Evolutionary conservation across 2,113 vertebrate species (phyloP).

Genomic region (Cyrtonyx montezumae): DNA sequence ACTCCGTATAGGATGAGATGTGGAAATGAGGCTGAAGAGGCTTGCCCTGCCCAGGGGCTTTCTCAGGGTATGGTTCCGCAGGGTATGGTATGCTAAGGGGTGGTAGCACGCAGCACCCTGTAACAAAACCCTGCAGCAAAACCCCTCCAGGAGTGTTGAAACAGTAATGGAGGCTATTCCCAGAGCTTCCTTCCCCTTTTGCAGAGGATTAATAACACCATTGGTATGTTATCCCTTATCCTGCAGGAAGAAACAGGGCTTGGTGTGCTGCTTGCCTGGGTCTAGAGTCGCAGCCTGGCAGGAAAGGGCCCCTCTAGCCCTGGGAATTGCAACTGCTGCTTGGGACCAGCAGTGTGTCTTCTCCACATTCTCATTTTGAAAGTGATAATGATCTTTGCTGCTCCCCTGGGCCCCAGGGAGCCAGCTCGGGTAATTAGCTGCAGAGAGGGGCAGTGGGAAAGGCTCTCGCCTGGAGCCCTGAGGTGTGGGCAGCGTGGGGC

Average conservation of each 20-base stretch:
- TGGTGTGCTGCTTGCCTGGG: neutral
- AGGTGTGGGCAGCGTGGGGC: neutral
- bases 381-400: slow-evolving; percentile 39
- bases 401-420: slow-evolving; percentile 18
- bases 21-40: neutral
- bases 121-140: neutral
- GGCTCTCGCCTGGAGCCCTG: neutral
- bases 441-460: neutral
- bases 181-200: neutral
- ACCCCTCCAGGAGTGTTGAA: neutral
- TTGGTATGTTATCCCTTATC: neutral
- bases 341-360: neutral
- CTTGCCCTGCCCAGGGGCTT: neutral
- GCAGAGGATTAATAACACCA: neutral
- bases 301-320: neutral
- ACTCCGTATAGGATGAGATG: fast-evolving
- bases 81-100: neutral
- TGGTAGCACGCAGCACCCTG: neutral
- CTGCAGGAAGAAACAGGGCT: fast-evolving
- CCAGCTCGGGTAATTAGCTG: slow-evolving; percentile 15
- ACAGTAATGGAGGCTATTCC: fast-evolving
- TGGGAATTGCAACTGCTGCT: slow-evolving; percentile 3
- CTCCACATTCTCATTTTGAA: slow-evolving; percentile 29
- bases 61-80: neutral
- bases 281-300: neutral